Evolutionary conservation across 2,888 invertebrate species (phyloP), one percentile per base, ranked within the genome.

Genomic region (Pheosia gnoma): DNA sequence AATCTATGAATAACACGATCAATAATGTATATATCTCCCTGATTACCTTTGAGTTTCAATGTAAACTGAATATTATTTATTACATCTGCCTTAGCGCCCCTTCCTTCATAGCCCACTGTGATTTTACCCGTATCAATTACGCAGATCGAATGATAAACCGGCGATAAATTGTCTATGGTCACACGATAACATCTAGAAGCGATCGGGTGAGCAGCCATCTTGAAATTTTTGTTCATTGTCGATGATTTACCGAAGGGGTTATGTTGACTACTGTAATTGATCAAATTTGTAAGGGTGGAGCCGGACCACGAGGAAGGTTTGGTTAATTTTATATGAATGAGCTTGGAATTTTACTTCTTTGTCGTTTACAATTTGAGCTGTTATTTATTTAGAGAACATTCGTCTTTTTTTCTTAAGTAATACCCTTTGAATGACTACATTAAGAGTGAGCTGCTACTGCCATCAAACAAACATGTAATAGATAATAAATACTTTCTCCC

Each of bases 51-150:
- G 45, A 45, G 39, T 45, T 57, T 68, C 59, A 68, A 67, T 67
- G 62, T 78, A 79, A 76, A 78, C 66, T 74, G 75, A 71, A 76
- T 77, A 75, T 66, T 72, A 79, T 81, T 79, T 79, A 81, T 73
- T 75, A 70, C 72, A 68, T 69, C 63, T 70, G 71, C 74, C 77
- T 71, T 75, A 79, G 82, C 79, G 79, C 79, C 81, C 77, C 78
- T 79, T 76, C 75, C 78, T 79, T 76, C 75, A 75, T 72, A 77
- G 78, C 71, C 75, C 72, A 66, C 77, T 70, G 80, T 82, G 82
- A 81, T 83, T 83, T 79, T 72, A 82, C 86, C 87, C 84, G 85
- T 87, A 88, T 90, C 90, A 88, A 90, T 91, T 89, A 90, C 90
- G 87, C 86, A 86, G 90, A 90, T 90, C 85, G 81, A 71, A 65